phyloP scores from a whole-genome alignment of 2,888 invertebrate genomes.

The Drosophila pseudotakahashii region DNA sequence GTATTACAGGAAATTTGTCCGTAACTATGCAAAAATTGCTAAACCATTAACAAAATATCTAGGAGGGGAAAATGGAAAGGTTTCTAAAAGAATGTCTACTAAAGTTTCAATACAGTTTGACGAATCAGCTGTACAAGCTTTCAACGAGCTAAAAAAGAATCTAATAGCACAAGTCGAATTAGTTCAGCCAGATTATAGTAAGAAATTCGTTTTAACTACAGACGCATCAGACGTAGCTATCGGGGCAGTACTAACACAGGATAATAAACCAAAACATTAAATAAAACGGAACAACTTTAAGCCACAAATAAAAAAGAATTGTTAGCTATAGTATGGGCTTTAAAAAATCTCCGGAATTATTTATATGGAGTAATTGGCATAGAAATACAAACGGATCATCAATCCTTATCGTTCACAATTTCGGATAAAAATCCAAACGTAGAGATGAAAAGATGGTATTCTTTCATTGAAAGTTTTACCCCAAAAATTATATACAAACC shows the following conservation, averaged over 20 bases:
- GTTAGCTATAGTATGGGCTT: background rate
- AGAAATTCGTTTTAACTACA: no score
- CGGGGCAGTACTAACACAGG: slow-evolving; percentile 6
- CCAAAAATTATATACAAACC: slow-evolving; percentile 1
- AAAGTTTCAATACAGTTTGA: background rate
- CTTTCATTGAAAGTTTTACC: background rate
- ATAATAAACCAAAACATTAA: slow-evolving; percentile 2
- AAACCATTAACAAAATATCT: slow-evolving; percentile 6
- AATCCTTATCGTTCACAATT: no score
- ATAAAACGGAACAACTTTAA: slow-evolving; percentile 1
- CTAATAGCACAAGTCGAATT: no score
- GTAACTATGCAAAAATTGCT: background rate
- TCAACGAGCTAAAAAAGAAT: no score
- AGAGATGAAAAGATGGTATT: slow-evolving; percentile 5
- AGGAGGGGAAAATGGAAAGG: background rate
- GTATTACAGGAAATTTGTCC: no score
- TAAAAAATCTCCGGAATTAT: slow-evolving; percentile 7
- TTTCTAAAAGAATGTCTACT: slow-evolving; percentile 9
- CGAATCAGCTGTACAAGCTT: no score
- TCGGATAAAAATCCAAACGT: background rate
- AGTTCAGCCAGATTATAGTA: no score
- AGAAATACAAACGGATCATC: no score
- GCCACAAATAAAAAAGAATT: background rate
- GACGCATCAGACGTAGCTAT: slow-evolving; percentile 5
- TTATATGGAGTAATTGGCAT: no score